These are phyloP conservation scores for Parapristionchus giblindavisi DNA, from an alignment of 2,888 invertebrate genomes.

Conservation along the genomic window DNA sequence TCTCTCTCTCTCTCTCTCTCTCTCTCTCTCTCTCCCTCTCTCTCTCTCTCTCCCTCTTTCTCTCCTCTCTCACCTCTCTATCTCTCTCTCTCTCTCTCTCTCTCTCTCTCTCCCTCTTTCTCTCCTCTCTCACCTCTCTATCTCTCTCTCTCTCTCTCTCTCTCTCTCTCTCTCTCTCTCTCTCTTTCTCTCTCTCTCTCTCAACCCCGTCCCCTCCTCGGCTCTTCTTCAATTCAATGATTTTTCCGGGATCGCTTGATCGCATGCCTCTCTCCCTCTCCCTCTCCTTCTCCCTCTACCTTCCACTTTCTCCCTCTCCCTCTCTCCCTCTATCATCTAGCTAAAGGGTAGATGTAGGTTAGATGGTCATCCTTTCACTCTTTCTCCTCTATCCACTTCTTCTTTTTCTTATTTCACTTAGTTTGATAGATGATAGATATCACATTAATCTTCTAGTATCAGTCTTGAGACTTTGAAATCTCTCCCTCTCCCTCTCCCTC, in stretches of 20 bases:
- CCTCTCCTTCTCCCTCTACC: neutral
- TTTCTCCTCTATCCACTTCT: no score
- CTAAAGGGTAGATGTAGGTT: neutral
- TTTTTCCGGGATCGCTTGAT: neutral
- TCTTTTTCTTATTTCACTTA: no score
- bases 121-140: neutral
- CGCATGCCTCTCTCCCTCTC: neutral
- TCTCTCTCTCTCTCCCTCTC: slow-evolving; percentile 11
- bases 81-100: slow-evolving; percentile 5
- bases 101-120: neutral
- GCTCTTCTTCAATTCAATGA: neutral
- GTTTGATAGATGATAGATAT: no score
- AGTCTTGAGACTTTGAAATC: no score
- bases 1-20: slow-evolving; percentile 20
- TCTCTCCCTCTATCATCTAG: neutral
- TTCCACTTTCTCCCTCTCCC: neutral
- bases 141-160: slow-evolving; percentile 11
- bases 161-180: neutral
- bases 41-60: slow-evolving; percentile 12
- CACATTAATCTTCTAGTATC: no score
- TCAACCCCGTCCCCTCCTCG: slow-evolving; percentile 8
- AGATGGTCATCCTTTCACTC: neutral
- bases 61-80: neutral
- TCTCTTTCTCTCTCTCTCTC: slow-evolving; percentile 12
- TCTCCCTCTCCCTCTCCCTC: no score